A percentile compares a stretch with the other conserved stretches of the same genome.
Conservation (phyloP, 2,113 vertebrate genomes). For the Seriola rivoliana region DNA sequence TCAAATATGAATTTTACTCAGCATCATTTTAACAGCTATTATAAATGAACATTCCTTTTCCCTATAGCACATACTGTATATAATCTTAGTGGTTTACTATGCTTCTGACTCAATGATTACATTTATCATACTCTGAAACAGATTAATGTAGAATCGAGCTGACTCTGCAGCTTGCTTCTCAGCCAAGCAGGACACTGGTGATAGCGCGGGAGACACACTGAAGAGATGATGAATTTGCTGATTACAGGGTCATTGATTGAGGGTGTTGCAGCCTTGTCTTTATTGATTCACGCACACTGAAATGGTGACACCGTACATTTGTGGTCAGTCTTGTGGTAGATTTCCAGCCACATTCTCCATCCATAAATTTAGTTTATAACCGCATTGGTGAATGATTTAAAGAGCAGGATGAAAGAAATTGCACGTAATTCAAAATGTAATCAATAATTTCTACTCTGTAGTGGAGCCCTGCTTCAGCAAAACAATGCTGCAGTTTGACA, state of each 20-base stretch:
- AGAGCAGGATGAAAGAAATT: slow-evolving; percentile 26
- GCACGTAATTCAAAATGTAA: slow-evolving; percentile 24
- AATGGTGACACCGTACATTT: slow-evolving; percentile 51
- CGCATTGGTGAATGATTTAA: slow-evolving; percentile 45
- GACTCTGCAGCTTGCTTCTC: slow-evolving; percentile 2
- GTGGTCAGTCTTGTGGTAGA: slow-evolving; percentile 23
- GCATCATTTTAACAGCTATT: background rate
- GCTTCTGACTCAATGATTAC: background rate
- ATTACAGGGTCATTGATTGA: slow-evolving; percentile 70
- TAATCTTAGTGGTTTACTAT: background rate
- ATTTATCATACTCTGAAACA: background rate
- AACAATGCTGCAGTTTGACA: slow-evolving; percentile 10
- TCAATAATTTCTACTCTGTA: slow-evolving; percentile 31
- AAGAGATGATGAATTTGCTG: slow-evolving; percentile 68
- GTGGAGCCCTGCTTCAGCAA: slow-evolving; percentile 23
- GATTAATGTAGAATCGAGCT: background rate
- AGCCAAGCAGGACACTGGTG: background rate
- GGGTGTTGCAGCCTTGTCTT: slow-evolving; percentile 43
- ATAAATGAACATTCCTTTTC: background rate
- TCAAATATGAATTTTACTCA: slow-evolving; percentile 11
- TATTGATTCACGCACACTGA: slow-evolving; percentile 69
- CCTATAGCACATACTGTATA: background rate
- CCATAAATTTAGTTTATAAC: slow-evolving; percentile 66
- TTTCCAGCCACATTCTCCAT: slow-evolving; percentile 46
- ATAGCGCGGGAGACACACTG: slow-evolving; percentile 11